phyloP scores from a whole-genome alignment of 1,140 invertebrate genomes.

The Cotesia typhae region DNA sequence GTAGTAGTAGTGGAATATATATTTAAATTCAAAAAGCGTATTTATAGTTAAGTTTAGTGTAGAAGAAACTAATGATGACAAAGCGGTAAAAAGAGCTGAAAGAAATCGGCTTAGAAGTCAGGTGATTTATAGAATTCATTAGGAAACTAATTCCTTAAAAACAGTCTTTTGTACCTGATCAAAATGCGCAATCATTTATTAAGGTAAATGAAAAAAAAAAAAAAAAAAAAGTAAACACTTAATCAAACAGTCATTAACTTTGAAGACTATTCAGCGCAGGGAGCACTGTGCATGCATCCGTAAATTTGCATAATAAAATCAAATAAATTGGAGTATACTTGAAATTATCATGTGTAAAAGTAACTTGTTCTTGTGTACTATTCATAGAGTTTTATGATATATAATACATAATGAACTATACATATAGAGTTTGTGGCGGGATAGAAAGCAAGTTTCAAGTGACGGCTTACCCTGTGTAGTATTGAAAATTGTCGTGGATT shows the following conservation, averaged over 20 bases:
- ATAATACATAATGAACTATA: no score
- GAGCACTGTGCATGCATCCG: no score
- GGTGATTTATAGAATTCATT: slow-evolving; percentile 30
- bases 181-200: neutral
- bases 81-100: slow-evolving; percentile 1
- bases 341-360: no score
- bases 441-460: no score
- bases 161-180: neutral
- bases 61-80: neutral
- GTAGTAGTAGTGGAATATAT: neutral
- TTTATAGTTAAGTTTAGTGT: no score
- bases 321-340: no score
- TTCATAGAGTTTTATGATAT: no score
- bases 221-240: neutral
- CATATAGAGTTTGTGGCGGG: no score
- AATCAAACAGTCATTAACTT: neutral
- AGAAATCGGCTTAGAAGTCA: neutral
- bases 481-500: no score
- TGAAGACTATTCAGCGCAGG: neutral
- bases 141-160: slow-evolving; percentile 8
- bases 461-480: no score
- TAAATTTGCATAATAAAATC: no score
- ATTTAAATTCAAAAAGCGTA: neutral
- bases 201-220: neutral
- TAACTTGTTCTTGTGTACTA: no score